phyloP scores from a whole-genome alignment of 1,140 invertebrate genomes.

The Leptinotarsa texana region DNA sequence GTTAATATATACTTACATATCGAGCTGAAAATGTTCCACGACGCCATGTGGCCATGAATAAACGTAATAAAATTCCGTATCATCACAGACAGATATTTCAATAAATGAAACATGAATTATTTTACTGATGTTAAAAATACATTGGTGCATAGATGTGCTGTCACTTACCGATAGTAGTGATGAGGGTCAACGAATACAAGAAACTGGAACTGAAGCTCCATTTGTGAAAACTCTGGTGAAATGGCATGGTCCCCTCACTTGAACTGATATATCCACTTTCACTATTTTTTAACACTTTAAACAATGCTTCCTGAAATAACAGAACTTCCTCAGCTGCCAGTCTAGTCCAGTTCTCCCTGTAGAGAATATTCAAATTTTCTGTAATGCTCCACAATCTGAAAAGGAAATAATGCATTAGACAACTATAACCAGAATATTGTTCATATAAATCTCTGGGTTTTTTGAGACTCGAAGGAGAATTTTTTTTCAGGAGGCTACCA shows the following conservation, averaged over 20 bases:
- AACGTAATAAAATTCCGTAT: too few species aligned
- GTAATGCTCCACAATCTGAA: slow-evolving; percentile 89
- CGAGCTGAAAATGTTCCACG: too few species aligned
- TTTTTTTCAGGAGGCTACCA: too few species aligned
- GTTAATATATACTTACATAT: too few species aligned
- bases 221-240: slow-evolving; percentile 64
- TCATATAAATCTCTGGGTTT: too few species aligned
- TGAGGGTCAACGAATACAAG: slow-evolving; percentile 92
- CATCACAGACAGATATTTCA: too few species aligned
- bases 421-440: background rate
- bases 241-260: slow-evolving; percentile 45
- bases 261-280: slow-evolving; percentile 41
- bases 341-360: slow-evolving; percentile 93
- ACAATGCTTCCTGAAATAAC: slow-evolving; percentile 74
- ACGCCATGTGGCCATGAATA: too few species aligned
- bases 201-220: slow-evolving; percentile 92
- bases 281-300: slow-evolving; percentile 54
- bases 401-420: background rate
- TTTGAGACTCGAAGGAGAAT: too few species aligned
- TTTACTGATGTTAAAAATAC: too few species aligned
- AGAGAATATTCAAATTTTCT: slow-evolving; percentile 89
- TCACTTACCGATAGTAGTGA: slow-evolving; percentile 91
- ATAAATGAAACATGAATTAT: too few species aligned
- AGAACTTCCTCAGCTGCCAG: slow-evolving; percentile 81
- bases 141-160: too few species aligned